These are phyloP conservation scores for Squalus acanthias DNA, from an alignment of 2,797 vertebrate genomes.

Conservation along the genomic window DNA sequence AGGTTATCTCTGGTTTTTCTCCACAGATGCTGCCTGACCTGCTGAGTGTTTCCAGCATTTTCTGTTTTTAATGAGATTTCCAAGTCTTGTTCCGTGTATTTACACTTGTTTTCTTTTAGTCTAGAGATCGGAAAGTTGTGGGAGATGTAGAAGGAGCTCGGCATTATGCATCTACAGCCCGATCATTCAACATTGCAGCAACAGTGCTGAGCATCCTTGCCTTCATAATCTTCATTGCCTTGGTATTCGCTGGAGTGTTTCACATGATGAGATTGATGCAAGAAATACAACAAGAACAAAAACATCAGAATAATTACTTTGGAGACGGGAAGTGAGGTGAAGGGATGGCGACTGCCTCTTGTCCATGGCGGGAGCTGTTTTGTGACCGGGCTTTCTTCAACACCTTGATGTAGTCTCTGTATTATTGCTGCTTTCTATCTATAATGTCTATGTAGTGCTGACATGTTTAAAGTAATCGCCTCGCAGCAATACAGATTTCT, in stretches of 20 bases:
- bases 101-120: slow-evolving; percentile 1
- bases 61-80: too few species aligned
- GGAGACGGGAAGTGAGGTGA: not conserved
- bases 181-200: not conserved
- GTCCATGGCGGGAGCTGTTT: not conserved
- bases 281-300: not conserved
- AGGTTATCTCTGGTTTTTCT: too few species aligned
- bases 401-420: not conserved
- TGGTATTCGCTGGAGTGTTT: not conserved
- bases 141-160: slow-evolving; percentile 19
- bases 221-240: not conserved
- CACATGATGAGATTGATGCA: too few species aligned
- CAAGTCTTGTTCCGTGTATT: not conserved
- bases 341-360: not conserved
- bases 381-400: not conserved
- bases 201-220: not conserved
- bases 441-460: not conserved
- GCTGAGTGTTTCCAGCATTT: too few species aligned
- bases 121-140: slow-evolving; percentile 15
- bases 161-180: not conserved
- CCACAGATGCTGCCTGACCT: too few species aligned
- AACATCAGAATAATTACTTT: not conserved
- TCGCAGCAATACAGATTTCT: not conserved
- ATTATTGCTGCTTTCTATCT: not conserved
- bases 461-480: not conserved